phyloP scores from a whole-genome alignment of 2,888 invertebrate genomes.

The Rhabditophanes sp. region DNA sequence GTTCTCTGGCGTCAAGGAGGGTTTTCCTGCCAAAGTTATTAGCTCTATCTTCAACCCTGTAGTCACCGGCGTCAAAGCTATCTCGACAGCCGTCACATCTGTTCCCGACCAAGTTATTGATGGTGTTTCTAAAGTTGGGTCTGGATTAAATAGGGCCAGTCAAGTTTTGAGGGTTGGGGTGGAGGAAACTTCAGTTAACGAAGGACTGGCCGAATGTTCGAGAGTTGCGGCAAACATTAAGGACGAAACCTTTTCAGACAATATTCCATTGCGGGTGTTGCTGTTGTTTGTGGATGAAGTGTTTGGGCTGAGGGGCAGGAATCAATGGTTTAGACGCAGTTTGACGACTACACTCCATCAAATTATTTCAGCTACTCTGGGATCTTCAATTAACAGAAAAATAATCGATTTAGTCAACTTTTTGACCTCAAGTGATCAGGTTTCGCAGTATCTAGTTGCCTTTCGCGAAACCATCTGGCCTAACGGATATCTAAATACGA shows the following conservation, averaged over 20 bases:
- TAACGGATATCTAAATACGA: slow-evolving; percentile 51
- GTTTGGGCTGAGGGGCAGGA: slow-evolving; percentile 64
- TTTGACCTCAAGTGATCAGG: slow-evolving; percentile 69
- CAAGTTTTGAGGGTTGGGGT: no score
- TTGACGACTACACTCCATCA: slow-evolving; percentile 60
- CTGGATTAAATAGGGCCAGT: slow-evolving; percentile 65
- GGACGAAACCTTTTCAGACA: no score
- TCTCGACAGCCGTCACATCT: slow-evolving; percentile 61
- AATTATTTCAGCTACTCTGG: slow-evolving; percentile 64
- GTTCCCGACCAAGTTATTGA: slow-evolving; percentile 73
- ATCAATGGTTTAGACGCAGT: slow-evolving; percentile 64
- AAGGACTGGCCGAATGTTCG: slow-evolving; percentile 5
- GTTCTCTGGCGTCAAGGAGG: slow-evolving; percentile 20
- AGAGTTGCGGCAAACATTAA: no score
- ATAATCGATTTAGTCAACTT: slow-evolving; percentile 73
- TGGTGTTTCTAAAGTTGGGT: slow-evolving; percentile 68
- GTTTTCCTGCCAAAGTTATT: slow-evolving; percentile 21
- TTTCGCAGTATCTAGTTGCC: slow-evolving; percentile 67
- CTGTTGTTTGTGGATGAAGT: slow-evolving; percentile 67
- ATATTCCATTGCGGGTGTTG: slow-evolving; percentile 65
- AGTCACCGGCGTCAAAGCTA: slow-evolving; percentile 62
- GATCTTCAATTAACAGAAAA: slow-evolving; percentile 66
- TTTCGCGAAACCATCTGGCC: slow-evolving; percentile 56
- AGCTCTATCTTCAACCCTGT: slow-evolving; percentile 59
- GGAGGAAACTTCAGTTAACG: slow-evolving; percentile 8